These are phyloP conservation scores for Tetragnatha versicolor DNA, from an alignment of 1,140 invertebrate genomes.

Conservation along the genomic window DNA sequence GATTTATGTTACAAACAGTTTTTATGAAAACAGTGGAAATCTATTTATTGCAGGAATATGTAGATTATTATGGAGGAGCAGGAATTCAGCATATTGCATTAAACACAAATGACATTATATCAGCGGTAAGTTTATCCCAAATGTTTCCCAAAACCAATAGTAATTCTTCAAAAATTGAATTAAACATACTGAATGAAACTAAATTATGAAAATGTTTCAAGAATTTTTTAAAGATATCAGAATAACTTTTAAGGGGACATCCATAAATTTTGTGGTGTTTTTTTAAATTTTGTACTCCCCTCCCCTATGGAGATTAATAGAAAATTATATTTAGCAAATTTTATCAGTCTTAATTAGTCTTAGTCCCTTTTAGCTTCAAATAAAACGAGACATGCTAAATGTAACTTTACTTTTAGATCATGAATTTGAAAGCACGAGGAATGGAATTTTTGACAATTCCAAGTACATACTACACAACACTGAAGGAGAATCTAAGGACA, in stretches of 20 bases:
- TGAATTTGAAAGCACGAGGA: conserved; percentile 81
- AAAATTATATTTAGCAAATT: not conserved
- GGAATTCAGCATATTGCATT: conserved; percentile 98
- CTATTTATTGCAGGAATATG: conserved; percentile 80
- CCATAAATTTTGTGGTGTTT: too few species aligned
- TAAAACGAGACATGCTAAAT: not conserved
- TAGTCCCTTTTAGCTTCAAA: not conserved
- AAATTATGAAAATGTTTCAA: too few species aligned
- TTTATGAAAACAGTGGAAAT: not conserved
- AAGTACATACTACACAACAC: conserved; percentile 85
- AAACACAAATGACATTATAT: conserved; percentile 91
- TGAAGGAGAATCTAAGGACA: conserved; percentile 77
- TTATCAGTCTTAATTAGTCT: not conserved
- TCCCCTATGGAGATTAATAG: too few species aligned
- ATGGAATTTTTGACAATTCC: conserved; percentile 91
- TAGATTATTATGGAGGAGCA: conserved; percentile 96
- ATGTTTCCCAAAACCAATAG: too few species aligned
- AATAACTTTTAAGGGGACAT: too few species aligned
- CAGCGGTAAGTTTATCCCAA: conserved; percentile 73
- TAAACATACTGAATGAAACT: too few species aligned
- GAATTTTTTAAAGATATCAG: too few species aligned
- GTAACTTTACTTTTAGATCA: conserved; percentile 66
- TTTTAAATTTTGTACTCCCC: too few species aligned
- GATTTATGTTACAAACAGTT: not conserved
- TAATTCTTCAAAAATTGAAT: too few species aligned